phyloP scores from a whole-genome alignment of 2,113 vertebrate genomes.

The Podarcis raffonei region DNA sequence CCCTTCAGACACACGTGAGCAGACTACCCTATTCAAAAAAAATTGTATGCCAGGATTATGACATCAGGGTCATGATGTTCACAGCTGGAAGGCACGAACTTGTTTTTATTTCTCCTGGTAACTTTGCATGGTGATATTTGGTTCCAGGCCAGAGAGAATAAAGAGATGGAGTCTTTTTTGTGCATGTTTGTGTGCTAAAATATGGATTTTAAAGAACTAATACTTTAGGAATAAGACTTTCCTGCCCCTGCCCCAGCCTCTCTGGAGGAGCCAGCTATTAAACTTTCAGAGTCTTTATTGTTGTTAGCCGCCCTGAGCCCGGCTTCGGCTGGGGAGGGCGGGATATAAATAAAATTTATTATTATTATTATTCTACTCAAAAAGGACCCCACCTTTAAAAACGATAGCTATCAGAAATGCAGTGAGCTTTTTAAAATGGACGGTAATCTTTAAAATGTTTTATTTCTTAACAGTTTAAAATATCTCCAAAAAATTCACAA shows the following conservation, averaged over 20 bases:
- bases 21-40: not conserved
- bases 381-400: not conserved
- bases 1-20: not conserved
- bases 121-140: not conserved
- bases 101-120: not conserved
- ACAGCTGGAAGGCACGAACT: not conserved
- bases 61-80: not conserved
- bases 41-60: not conserved
- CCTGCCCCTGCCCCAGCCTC: not conserved
- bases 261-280: not conserved
- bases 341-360: no score
- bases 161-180: not conserved
- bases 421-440: not conserved
- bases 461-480: not conserved
- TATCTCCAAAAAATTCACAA: not conserved
- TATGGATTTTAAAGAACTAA: not conserved
- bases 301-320: no score
- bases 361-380: not conserved
- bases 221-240: not conserved
- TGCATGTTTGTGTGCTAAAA: not conserved
- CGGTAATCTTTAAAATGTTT: not conserved
- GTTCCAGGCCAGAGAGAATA: not conserved
- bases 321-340: no score
- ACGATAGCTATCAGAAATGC: not conserved
- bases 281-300: not conserved